phyloP scores from a whole-genome alignment of 2,113 vertebrate genomes.

The Tricholaema leucomelas region DNA sequence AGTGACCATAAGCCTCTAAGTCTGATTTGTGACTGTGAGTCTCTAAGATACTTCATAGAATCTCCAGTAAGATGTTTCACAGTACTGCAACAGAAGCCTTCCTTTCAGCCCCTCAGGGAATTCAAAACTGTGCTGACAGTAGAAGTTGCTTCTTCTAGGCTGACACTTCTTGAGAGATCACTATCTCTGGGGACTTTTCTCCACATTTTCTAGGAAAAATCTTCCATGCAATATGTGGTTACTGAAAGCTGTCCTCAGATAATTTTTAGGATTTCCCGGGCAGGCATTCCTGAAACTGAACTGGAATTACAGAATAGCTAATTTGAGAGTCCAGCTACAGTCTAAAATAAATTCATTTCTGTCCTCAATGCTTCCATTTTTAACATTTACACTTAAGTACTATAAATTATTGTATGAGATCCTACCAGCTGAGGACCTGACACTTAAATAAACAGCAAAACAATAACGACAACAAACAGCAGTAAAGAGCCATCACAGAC shows the following conservation, averaged over 20 bases:
- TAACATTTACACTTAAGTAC: neutral
- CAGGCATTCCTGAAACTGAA: conserved; percentile 1
- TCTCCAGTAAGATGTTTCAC: neutral
- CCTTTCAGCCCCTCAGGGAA: neutral
- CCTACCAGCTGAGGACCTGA: neutral
- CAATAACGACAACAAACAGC: neutral
- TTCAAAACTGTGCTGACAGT: neutral
- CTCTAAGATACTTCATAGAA: neutral
- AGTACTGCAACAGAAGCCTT: neutral
- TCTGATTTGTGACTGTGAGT: neutral
- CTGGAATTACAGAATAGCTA: neutral
- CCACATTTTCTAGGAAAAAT: neutral
- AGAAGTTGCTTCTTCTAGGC: neutral
- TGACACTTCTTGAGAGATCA: neutral
- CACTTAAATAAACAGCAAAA: neutral
- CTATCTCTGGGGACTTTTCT: neutral
- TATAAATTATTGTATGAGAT: neutral
- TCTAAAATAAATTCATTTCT: conserved; percentile 10
- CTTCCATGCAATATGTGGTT: neutral
- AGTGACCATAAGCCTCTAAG: neutral
- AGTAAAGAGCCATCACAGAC: neutral
- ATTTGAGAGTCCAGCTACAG: neutral
- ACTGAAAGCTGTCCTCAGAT: neutral
- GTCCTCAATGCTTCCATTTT: neutral
- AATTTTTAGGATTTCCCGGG: neutral